Evolutionary conservation across 2,888 invertebrate genomes (phyloP), one percentile per base, ranked within the genome.

Genomic region (Drosophila antonietae): DNA sequence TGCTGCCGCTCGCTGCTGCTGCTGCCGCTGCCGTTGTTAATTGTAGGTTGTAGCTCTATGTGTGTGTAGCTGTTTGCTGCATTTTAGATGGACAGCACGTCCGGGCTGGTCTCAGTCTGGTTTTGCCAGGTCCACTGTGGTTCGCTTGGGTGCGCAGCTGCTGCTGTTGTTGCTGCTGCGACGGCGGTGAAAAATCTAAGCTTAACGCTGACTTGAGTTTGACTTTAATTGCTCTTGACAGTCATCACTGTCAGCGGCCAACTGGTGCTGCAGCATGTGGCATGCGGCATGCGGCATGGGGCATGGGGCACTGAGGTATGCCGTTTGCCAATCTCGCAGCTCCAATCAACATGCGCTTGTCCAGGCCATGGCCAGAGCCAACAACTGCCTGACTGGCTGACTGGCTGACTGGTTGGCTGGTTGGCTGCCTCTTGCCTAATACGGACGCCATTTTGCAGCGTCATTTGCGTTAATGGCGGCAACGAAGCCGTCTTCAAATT

Each of bases 191-290:
- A 89, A 86, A 89, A 86, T 86, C 85, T 87, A 86, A 86, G 85
- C 74, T 63, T 73, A 58, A 56, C 76, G 69, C 80, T 81, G 88
- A 89, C 85, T 89, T 69, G 77, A 89, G 90, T 91, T 90, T 88
- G 91, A 86, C 89, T 91, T 91, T 91, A 91, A 91, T 91, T 91
- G 88, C 91, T 91, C 90, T 89, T 90, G 91, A 91, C 91, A 91
- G 89, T 91, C 91, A 91, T 91, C 90, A 89, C 81, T 84, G 77
- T 81, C 79, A 90, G 87, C 67, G 37, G 64, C 52, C 67, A 67
- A 52, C 59, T 57, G 65, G 63, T 37, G 63, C 41, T 65, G 56
- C 2, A 43, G 43, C 56, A 56, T 43, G 56, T 47, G 23, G 46
- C 33, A 33, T 41, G 20, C 35, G 53, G 66, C 43, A 62, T 60